Conservation (phyloP, 2,888 invertebrate genomes). For the Tuberolachnus salignus region DNA sequence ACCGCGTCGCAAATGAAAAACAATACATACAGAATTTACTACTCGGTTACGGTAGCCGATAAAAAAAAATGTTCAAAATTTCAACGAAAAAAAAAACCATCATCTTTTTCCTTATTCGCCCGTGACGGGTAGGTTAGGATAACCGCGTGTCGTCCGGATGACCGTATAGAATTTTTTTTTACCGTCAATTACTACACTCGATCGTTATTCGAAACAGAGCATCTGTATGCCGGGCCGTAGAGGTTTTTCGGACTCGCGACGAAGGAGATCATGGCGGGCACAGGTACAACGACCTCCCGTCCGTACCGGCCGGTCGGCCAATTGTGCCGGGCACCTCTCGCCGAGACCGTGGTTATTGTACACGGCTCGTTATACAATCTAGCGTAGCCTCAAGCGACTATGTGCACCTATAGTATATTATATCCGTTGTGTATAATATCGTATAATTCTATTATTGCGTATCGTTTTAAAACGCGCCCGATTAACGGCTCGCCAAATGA, state of each 20-base stretch:
- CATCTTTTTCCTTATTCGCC: not conserved
- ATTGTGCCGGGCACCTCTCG: not conserved
- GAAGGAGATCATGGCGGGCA: not conserved
- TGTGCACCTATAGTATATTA: not conserved
- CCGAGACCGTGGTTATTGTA: slow-evolving; percentile 11
- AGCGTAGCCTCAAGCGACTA: not conserved
- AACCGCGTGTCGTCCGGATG: too few relatives aligned
- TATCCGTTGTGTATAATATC: too few relatives aligned
- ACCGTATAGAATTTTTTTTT: not conserved
- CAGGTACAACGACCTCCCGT: not conserved
- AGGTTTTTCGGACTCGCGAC: too few relatives aligned
- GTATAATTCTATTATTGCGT: not conserved
- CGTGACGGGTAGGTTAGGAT: not conserved
- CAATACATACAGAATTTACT: too few relatives aligned
- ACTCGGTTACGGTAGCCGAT: not conserved
- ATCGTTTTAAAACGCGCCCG: not conserved
- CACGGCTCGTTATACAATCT: not conserved
- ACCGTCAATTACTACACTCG: not conserved
- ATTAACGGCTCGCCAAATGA: slow-evolving; percentile 12
- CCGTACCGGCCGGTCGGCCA: slow-evolving; percentile 35
- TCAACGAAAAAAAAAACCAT: too few relatives aligned
- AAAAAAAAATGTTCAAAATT: too few relatives aligned
- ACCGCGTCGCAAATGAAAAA: too few relatives aligned
- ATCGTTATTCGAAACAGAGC: too few relatives aligned
- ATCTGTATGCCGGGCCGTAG: too few relatives aligned